Evolutionary conservation across 2,888 invertebrate species (phyloP), one percentile per base, ranked within the genome.

Genomic region (Pimpla rufipes): DNA sequence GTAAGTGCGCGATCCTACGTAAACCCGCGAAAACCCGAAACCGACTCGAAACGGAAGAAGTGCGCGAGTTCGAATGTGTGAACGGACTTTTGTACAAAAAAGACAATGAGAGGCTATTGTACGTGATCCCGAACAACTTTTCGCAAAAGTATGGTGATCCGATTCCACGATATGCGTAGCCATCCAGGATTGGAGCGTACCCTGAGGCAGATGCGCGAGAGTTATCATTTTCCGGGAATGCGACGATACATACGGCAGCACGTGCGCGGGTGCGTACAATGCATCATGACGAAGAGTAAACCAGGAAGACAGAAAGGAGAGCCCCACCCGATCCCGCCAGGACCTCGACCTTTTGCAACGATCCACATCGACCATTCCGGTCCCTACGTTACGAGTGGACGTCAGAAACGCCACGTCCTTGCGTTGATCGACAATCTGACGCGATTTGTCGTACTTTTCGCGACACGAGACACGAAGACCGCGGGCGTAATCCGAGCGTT

Each of bases 321-420:
- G 4, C 57, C 87, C 21, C 79, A 88, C 59, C 86, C 87, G 37
- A 81, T 85, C 21, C 67, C 80, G 1, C 81, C 79, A 0, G 85
- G 79, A 16, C 18, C n/a, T 10, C 13, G 81, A 66, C 86, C 86
- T 1, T 86, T 87, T 68, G 81, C n/a, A n/a, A n/a, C n/a, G n/a
- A n/a, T n/a, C n/a, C n/a, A n/a, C n/a, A n/a, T 1, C 81, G n/a
- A n/a, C n/a, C n/a, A n/a, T n/a, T n/a, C n/a, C n/a, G n/a, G n/a
- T n/a, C n/a, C n/a, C n/a, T n/a, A 83, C 37, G 50, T 85, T 0
- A 84, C 77, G 2, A 82, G 70, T 5, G 37, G 7, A 2, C 11
- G 45, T 3, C 8, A 73, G 13, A 83, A 84, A 50, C 79, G 79
- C 37, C 78, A 86, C 42, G 52, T 88, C 0, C 55, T 86, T 1